Evolutionary conservation across 2,888 invertebrate species (phyloP), one percentile per base, ranked within the genome.

Genomic region (Conops quadrifasciatus): DNA sequence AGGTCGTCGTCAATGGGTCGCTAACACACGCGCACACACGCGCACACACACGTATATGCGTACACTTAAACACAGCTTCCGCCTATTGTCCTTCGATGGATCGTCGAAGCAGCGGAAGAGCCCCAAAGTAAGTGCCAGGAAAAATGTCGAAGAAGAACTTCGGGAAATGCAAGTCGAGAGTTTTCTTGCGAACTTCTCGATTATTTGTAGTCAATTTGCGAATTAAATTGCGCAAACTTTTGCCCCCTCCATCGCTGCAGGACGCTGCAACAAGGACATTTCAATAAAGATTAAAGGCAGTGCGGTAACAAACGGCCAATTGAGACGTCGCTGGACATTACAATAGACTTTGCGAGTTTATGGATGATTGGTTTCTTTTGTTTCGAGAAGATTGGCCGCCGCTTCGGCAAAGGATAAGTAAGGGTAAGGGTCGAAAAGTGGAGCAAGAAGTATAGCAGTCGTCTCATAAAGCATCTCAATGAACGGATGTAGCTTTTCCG

Each of bases 1-100:
- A 83, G 83, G 82, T 83, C 83, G 82, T 83, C 83, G 82, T 83
- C 82, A 81, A 81, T 81, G 77, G 82, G 83, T 83, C 82, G 67
- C 45, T 36, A 36, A 36, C 4, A 36, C 36, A 36, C 36, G 9
- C 36, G 9, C 36, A 36, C 36, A 36, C 36, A 36, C n/a, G n/a
- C 49, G 15, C 28, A 24, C 58, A 58, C 58, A 70, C 66, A 53
- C 58, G 47, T 24, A 58, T 24, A 70, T 64, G 45, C 58, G 47
- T 56, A 70, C 51, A 71, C 36, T 19, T 56, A 71, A 53, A 74
- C 65, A 65, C 63, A 69, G 68, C 56, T 24, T 72, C 68, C 71
- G 71, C 68, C 71, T 68, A 60, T 68, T 72, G 71, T 66, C 51
- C 71, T 45, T 47, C 28, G 59, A 19, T 19, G 60, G 43, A 63